A percentile compares a stretch with the other conserved stretches of the same genome.
Evolutionary conservation across 2,888 invertebrate species (phyloP).

Genomic region (Eremobia ochroleuca): DNA sequence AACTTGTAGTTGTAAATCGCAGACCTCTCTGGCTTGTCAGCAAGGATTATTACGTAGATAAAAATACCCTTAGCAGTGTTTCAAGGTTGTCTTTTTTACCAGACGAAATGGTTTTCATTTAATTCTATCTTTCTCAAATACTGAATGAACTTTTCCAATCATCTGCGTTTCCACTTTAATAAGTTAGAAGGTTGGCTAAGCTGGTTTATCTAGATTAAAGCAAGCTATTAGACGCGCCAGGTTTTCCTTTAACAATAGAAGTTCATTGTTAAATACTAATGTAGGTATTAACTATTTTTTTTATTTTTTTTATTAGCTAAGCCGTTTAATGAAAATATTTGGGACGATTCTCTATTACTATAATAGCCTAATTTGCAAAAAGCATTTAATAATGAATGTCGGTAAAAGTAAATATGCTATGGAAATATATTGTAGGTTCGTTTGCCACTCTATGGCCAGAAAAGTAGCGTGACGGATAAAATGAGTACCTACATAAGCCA

Average conservation of each 20-base stretch:
- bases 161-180: conserved; percentile 37
- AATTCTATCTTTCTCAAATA: conserved; percentile 42
- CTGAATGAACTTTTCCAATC: conserved; percentile 42
- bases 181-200: conserved; percentile 25
- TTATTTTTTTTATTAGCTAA: not conserved
- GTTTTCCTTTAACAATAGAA: conserved; percentile 16
- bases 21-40: conserved; percentile 47
- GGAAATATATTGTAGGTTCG: not conserved
- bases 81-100: conserved; percentile 26
- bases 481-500: not conserved
- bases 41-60: conserved; percentile 46
- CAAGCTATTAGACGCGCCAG: not conserved
- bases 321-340: not conserved
- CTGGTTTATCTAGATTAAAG: conserved; percentile 22
- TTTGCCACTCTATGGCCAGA: not conserved
- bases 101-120: conserved; percentile 34
- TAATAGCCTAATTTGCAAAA: not conserved
- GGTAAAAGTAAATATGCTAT: not conserved
- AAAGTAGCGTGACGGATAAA: not conserved
- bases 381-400: not conserved
- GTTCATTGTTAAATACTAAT: conserved; percentile 24
- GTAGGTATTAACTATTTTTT: not conserved
- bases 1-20: conserved; percentile 59
- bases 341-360: conserved; percentile 2
- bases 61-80: conserved; percentile 30